phyloP scores from a whole-genome alignment of 2,888 invertebrate species.

The Hedya salicella region DNA sequence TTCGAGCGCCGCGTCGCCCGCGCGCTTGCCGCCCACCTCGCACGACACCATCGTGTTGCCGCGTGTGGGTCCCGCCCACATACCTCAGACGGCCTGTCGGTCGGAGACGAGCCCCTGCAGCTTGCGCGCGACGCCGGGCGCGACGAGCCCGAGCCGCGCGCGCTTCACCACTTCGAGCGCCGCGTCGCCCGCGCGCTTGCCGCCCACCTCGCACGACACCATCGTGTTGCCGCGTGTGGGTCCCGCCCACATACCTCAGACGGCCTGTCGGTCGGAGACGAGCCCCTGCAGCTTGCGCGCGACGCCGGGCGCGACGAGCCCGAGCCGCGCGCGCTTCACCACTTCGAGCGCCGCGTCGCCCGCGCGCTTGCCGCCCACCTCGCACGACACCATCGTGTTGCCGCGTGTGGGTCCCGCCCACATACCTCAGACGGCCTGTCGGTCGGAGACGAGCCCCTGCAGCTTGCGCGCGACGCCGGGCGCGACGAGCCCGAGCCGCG shows the following conservation, averaged over 20 bases:
- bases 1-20: too few relatives aligned
- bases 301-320: conserved; percentile 67
- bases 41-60: too few relatives aligned
- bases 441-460: conserved; percentile 85
- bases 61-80: too few relatives aligned
- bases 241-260: conserved; percentile 56
- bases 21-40: too few relatives aligned
- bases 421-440: conserved; percentile 74
- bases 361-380: too few relatives aligned
- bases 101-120: conserved; percentile 86
- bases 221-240: too few relatives aligned
- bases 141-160: conserved; percentile 41
- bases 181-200: too few relatives aligned
- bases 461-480: conserved; percentile 84
- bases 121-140: conserved; percentile 82
- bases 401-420: too few relatives aligned
- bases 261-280: conserved; percentile 85
- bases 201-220: too few relatives aligned
- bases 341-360: too few relatives aligned
- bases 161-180: too few relatives aligned
- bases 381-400: too few relatives aligned
- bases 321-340: neutral
- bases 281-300: conserved; percentile 86
- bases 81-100: conserved; percentile 75
- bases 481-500: conserved; percentile 63